Base-by-base conservation (phyloP, 2,888 invertebrate genomes). In the Anagyrus pseudococci region DNA sequence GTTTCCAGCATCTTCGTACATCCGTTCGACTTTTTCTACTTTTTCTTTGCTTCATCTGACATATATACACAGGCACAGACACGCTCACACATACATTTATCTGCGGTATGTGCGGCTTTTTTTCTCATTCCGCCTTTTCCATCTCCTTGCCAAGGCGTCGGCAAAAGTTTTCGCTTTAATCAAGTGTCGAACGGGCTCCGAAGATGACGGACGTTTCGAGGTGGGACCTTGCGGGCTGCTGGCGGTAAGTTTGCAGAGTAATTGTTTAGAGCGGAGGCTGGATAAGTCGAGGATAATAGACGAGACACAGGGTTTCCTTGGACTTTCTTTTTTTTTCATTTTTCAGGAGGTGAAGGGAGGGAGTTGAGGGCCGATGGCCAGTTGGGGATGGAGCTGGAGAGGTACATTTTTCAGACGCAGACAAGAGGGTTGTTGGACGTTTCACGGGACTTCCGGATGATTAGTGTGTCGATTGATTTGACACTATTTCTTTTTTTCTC, bases 331-430 rank as follows among this genome's bases (percentile, higher is more conserved):
- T 25, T 58, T 52, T 55, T 17, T 23, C 47, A 50, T 44, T 43
- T 41, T 48, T 47, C 61, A 65, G 67, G 63, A 56, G 50, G 61
- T 58, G 2, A 22, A 10, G 22, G 15, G 48, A 55, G 52, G 47
- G 60, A 26, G 54, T 59, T 59, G 65, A 72, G 70, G 72, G 72
- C 70, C 65, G 64, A 72, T 70, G 72, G 73, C 70, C 65, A 66
- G 70, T 69, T 69, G 71, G 70, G 67, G 64, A 2, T 71, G 65
- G 63, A 25, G 53, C 58, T 60, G 58, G 58, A 66, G 67, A 68
- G 75, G 76, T 75, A 77, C 65, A 73, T 76, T 61, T 77, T 64
- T 67, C 73, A 79, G 81, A 81, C 80, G 78, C 76, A 81, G 80
- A 81, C 81, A 81, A 79, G 75, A 75, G 79, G 79, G 71, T 69